A percentile compares a stretch with the other conserved stretches of the same genome.
These are phyloP conservation scores for Thelohanellus kitauei DNA, from an alignment of 30 jellyfish, hydroid and myxozoan genomes.

Conservation along the genomic window DNA sequence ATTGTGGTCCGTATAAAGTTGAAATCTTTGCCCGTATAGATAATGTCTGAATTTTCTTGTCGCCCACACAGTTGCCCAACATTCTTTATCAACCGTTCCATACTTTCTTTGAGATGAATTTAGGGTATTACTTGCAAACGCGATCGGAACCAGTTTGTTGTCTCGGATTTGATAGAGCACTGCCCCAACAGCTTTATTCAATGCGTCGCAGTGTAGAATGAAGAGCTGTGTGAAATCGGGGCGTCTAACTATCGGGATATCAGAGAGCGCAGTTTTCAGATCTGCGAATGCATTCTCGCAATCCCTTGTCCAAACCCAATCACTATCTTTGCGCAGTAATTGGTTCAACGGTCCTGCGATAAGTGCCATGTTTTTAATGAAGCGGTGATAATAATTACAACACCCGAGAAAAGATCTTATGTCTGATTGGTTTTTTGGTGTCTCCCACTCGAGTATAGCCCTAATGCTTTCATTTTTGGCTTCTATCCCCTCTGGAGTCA, in stretches of 20 bases:
- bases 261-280: slow-evolving; percentile 1
- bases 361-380: slow-evolving; percentile 4
- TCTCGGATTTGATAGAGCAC: slow-evolving; percentile 9
- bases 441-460: slow-evolving; percentile 5
- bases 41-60: background rate
- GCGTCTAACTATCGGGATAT: slow-evolving; percentile 8
- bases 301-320: slow-evolving; percentile 9
- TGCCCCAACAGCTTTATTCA: slow-evolving; percentile 12
- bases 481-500: slow-evolving; percentile 5
- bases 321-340: slow-evolving; percentile 1
- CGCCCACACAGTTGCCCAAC: background rate
- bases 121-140: slow-evolving; percentile 16
- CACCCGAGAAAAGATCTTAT: slow-evolving; percentile 8
- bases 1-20: background rate
- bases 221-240: slow-evolving; percentile 13
- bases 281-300: slow-evolving; percentile 5
- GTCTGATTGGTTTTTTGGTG: slow-evolving; percentile 5
- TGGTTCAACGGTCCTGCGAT: slow-evolving; percentile 8
- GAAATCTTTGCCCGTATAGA: background rate
- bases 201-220: slow-evolving; percentile 11
- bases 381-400: slow-evolving; percentile 9
- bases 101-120: slow-evolving; percentile 5
- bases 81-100: background rate
- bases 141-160: slow-evolving; percentile 3
- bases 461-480: slow-evolving; percentile 7